Base-by-base conservation (phyloP, 1,140 invertebrate species). In the Hypsibius dujardini region DNA sequence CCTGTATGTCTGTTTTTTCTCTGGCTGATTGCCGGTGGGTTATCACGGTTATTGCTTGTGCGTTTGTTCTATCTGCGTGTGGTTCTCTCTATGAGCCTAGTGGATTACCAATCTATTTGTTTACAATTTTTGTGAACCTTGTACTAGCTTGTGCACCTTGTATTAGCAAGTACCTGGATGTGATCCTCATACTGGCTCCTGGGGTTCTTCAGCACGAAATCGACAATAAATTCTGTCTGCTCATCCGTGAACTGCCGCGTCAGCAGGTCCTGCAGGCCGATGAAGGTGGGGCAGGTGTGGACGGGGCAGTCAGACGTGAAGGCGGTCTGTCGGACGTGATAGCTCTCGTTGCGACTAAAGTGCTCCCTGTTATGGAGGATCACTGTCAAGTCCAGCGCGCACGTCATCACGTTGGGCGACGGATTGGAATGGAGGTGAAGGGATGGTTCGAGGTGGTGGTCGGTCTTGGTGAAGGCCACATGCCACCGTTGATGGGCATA, bases 161-260 rank as follows among this genome's bases (percentile, higher is more conserved):
- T 56, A 56, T 56, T 56, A 56, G n/a, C 7, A 7, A 56, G 50
- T 56, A 67, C 62, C 62, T 67, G 62, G 7, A 67, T 67, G 12
- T 3, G 3, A 42, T 67, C 62, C 45, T 67, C 62, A 67, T 67
- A 67, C 3, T 7, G 7, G 42, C 12, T 67, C 42, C 62, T 12
- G 12, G 62, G 62, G 42, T 67, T 67, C 45, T 45, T 67, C 42
- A 67, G 42, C 7, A 67, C 42, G 12, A 67, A 42, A 42, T 67
- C 62, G 42, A 67, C 42, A 42, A 67, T 67, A 42, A 67, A 67
- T 42, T 67, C 62, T 42, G 12, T 45, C 42, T 67, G 62, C 12
- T 67, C 62, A 42, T 67, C 62, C 3, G 62, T 67, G 62, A 67
- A 67, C 42, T 67, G 62, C 3, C 62, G 12, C 62, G 62, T 15